phyloP scores from a whole-genome alignment of 2,888 invertebrate species.

The Epistrophe eligans region DNA sequence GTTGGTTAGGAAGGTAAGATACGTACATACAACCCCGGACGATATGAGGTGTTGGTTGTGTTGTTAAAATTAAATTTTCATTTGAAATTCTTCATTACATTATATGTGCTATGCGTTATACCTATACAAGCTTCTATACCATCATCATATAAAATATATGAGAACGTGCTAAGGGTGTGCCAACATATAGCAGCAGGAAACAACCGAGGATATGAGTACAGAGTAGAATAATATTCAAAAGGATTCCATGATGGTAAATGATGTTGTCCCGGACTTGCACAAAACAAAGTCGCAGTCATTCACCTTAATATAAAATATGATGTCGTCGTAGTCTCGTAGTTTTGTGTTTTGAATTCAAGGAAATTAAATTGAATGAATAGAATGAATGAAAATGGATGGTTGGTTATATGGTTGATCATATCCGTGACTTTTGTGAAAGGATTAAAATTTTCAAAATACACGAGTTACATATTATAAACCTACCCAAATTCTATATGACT shows the following conservation, averaged over 20 bases:
- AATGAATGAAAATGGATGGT: constrained; percentile 39
- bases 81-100: constrained; percentile 50
- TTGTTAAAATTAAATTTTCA: constrained; percentile 73
- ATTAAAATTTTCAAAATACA: constrained; percentile 29
- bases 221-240: constrained; percentile 12
- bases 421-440: constrained; percentile 43
- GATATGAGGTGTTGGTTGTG: constrained; percentile 67
- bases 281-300: constrained; percentile 27
- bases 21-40: background rate
- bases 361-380: constrained; percentile 43
- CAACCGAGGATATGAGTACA: constrained; percentile 11
- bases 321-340: constrained; percentile 6
- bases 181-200: background rate
- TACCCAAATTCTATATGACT: background rate
- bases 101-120: constrained; percentile 15
- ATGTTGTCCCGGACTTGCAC: constrained; percentile 11
- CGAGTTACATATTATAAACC: too few relatives aligned
- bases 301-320: background rate
- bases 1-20: background rate
- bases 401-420: constrained; percentile 59
- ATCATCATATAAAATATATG: background rate
- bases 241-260: constrained; percentile 21
- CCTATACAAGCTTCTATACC: background rate
- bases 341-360: constrained; percentile 20
- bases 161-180: constrained; percentile 59